Percentiles rank a stretch among this genome's conserved stretches.
Evolutionary conservation across 2,888 invertebrate genomes (phyloP).

Genomic region (Macrophya alboannulata): DNA sequence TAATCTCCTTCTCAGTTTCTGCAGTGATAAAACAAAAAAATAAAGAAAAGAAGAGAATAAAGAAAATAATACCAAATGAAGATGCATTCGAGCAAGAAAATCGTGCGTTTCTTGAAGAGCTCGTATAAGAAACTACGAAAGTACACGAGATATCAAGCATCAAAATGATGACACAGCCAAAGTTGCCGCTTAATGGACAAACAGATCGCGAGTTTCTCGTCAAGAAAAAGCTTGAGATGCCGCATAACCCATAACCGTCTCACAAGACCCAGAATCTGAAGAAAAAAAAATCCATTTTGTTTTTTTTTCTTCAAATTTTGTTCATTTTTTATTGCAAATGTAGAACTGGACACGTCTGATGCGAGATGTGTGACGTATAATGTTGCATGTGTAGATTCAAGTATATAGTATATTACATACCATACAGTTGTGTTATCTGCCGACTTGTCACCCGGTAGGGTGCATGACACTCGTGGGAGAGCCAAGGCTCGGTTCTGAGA

Average conservation of each 20-base stretch:
- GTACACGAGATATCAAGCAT: conserved; percentile 31
- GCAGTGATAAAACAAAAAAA: neutral
- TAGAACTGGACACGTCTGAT: conserved; percentile 8
- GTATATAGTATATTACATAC: neutral
- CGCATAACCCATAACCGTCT: conserved; percentile 12
- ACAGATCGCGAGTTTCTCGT: neutral
- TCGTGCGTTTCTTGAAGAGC: neutral
- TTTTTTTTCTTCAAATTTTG: neutral
- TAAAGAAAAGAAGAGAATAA: neutral
- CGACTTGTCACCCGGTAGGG: conserved; percentile 56
- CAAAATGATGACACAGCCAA: conserved; percentile 43
- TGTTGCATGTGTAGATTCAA: neutral
- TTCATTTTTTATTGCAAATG: conserved; percentile 11
- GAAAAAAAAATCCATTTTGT: neutral
- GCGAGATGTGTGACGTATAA: neutral
- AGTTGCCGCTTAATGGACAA: conserved; percentile 29
- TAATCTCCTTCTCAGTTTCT: neutral
- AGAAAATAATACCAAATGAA: conserved; percentile 4
- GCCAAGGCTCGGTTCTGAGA: conserved; percentile 11
- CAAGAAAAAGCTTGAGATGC: conserved; percentile 1
- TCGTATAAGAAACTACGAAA: conserved; percentile 19
- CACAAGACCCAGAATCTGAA: neutral
- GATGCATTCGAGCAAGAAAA: conserved; percentile 38
- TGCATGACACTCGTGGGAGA: conserved; percentile 56
- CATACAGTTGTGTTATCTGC: conserved; percentile 32